Conservation (phyloP, 2,888 invertebrate genomes). For the Andrena haemorrhoa region DNA sequence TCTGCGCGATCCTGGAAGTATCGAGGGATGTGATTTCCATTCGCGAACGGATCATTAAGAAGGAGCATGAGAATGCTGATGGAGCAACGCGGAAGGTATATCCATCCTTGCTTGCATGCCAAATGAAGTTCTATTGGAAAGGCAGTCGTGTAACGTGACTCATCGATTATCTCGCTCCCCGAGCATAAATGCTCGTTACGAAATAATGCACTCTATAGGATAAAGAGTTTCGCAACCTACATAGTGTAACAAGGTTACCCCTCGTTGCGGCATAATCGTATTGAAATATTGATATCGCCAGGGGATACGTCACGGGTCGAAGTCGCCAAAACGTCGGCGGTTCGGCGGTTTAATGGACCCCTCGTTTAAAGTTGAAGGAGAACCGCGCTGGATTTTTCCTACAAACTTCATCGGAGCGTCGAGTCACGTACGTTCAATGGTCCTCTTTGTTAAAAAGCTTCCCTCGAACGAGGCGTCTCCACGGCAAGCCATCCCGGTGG, state of each 20-base stretch:
- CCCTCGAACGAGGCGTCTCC: slow-evolving; percentile 33
- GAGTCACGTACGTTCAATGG: slow-evolving; percentile 42
- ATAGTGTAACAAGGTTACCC: slow-evolving; percentile 49
- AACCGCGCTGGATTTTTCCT: not conserved
- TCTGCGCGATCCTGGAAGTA: not conserved
- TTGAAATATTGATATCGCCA: slow-evolving; percentile 2
- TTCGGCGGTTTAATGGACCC: slow-evolving; percentile 15
- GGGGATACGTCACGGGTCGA: not conserved
- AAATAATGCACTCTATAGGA: slow-evolving; percentile 69
- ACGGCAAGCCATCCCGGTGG: slow-evolving; percentile 62
- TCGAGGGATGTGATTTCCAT: slow-evolving; percentile 23
- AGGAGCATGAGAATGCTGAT: not conserved
- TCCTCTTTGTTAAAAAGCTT: slow-evolving; percentile 47
- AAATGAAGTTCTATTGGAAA: slow-evolving; percentile 35
- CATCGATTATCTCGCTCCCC: slow-evolving; percentile 43
- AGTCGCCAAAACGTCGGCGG: not conserved
- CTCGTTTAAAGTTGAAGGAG: slow-evolving; percentile 22
- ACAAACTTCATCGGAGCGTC: slow-evolving; percentile 22
- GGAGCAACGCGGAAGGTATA: not conserved
- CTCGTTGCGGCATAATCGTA: not conserved
- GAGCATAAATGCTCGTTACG: slow-evolving; percentile 58
- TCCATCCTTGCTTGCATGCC: no score
- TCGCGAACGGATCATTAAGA: not conserved
- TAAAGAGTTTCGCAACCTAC: slow-evolving; percentile 64
- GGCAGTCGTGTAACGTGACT: slow-evolving; percentile 53